Evolutionary conservation across 1,140 invertebrate genomes (phyloP).

Genomic region (Halictus rubicundus): DNA sequence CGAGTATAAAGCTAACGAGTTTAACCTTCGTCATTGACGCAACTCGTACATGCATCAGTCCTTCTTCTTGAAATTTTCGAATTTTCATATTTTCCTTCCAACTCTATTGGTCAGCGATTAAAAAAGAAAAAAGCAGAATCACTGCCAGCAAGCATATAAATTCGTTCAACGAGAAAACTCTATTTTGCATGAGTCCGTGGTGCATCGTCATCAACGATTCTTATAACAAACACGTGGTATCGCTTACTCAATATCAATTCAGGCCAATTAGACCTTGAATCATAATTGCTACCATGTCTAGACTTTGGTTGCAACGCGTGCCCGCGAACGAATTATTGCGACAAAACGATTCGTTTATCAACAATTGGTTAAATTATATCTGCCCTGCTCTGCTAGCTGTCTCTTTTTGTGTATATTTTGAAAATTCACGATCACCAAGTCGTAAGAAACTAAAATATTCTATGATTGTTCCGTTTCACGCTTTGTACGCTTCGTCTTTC

Average conservation of each 20-base stretch:
- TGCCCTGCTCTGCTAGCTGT: not conserved
- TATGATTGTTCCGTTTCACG: not conserved
- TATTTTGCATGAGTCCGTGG: constrained; percentile 6
- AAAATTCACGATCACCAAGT: too few species aligned
- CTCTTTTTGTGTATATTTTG: too few species aligned
- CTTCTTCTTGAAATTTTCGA: too few species aligned
- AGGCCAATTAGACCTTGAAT: constrained; percentile 77
- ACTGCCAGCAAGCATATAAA: too few species aligned
- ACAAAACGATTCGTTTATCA: constrained; percentile 27
- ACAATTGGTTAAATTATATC: not conserved
- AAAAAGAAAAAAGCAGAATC: too few species aligned
- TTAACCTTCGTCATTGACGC: too few species aligned
- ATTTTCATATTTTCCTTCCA: too few species aligned
- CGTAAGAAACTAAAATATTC: too few species aligned
- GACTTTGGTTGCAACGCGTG: constrained; percentile 54
- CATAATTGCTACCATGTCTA: constrained; percentile 72
- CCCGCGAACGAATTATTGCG: constrained; percentile 23
- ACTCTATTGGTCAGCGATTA: too few species aligned
- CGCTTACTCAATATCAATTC: constrained; percentile 73
- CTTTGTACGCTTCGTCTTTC: not conserved
- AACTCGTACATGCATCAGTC: too few species aligned
- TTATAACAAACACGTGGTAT: constrained; percentile 50
- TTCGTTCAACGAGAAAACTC: not conserved
- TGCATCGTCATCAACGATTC: constrained; percentile 47
- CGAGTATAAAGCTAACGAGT: too few species aligned